Base-by-base conservation (phyloP, 53 echinoderm and acorn worm species). In the Arbacia lixula region DNA sequence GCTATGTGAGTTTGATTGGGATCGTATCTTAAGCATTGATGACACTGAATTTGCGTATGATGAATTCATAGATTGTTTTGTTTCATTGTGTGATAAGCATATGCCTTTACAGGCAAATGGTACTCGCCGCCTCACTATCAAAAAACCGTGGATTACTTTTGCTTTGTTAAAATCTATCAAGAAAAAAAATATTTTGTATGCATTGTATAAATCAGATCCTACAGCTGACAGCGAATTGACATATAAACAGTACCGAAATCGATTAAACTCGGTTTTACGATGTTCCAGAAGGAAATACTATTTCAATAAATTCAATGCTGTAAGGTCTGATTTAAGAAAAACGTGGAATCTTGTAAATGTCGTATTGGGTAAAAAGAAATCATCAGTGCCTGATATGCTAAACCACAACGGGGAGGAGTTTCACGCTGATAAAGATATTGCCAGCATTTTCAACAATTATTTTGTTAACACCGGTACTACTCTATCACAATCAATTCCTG, bases 361-460 rank as follows among this genome's bases (percentile, higher is more conserved):
- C 24, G 40, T 71, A 5, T 50, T 71, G 14, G 8, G 28, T 36
- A 66, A 66, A 29, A 49, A 71, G 12, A 42, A 71, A 49, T 29
- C 10, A 30, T 19, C 22, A 4, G 10, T 20, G 4, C 11, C 10
- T 46, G 2, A 71, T 20, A 28, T 28, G 2, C 12, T 71, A 5
- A 19, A 71, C 5, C 26, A 46, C 1, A 49, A 49, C 27, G 50
- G 50, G 4, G 12, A 6, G 1, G 12, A 30, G 29, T 14, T 71
- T 2, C 10, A 71, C 40, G 30, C 24, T 4, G 42, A 36, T 26
- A 49, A 46, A 3, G 72, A 42, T 27, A 28, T 71, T 27, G 43
- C 41, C 19, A 69, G 41, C 41, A 43, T 42, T 69, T 69, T 69
- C 16, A 69, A 69, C 41, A 69, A 69, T 22, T 49, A 71, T 71